Evolutionary conservation across 2,113 vertebrate genomes (phyloP), one percentile per base, ranked within the genome.

Genomic region (Grammomys surdaster): DNA sequence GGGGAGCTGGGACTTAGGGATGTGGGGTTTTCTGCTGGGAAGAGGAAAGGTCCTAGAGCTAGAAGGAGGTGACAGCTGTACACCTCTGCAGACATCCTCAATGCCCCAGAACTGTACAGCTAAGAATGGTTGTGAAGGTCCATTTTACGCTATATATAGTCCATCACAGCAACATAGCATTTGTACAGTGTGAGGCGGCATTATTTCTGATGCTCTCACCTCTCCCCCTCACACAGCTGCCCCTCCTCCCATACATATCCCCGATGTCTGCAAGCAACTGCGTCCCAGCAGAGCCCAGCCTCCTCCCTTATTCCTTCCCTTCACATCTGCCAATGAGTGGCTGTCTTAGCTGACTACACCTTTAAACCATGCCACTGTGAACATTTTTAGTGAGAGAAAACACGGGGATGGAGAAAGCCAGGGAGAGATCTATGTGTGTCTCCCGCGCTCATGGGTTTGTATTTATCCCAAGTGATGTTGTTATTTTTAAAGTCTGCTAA

Each of bases 401-500:
- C 56, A 75, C 20, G 78, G 51, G 9, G 48, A 48, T 43, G 51
- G 46, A 90, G 81, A 85, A 77, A 92, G 60, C 67, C 60, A 69
- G 87, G 60, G 48, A 73, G 43, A 80, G 26, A 56, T 31, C 22
- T 9, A 54, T 20, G 33, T 13, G 36, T 28, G 31, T 28, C 16
- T 56, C 17, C 10, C 8, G 5, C 56, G 12, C 73, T 88, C 65
- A 8, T 33, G 51, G 63, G 46, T 82, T 77, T 46, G 51, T 75
- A 80, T 97, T 94, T 88, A 90, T 84, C 76, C 81, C 78, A 54
- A 54, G 36, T 51, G 19, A 92, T 60, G 75, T 13, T 82, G 90
- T 87, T 76, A 72, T 95, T 92, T 96, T 96, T 90, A 95, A 91
- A 94, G 90, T 93, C 77, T 69, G 78, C 93, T 92, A 93, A 89